A percentile compares a stretch with the other conserved stretches of the same genome.
phyloP scores from a whole-genome alignment of 1,140 invertebrate species.

The Neodiprion fabricii region DNA sequence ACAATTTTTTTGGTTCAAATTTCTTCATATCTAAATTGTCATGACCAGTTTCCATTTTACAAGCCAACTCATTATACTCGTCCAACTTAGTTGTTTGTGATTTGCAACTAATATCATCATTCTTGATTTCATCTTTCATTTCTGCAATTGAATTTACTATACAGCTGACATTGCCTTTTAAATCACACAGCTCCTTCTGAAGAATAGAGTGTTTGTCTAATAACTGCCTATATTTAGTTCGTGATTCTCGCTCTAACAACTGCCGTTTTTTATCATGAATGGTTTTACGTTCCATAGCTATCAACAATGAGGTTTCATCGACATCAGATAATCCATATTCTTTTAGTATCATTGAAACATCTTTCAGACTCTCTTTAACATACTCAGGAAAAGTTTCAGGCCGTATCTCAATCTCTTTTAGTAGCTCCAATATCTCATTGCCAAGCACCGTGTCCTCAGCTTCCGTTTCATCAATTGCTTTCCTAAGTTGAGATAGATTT shows the following conservation, averaged over 20 bases:
- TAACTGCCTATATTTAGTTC: conserved; percentile 39
- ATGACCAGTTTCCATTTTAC: conserved; percentile 39
- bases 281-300: conserved; percentile 38
- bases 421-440: conserved; percentile 38
- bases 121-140: conserved; percentile 31
- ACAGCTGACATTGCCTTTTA: conserved; percentile 35
- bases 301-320: conserved; percentile 35
- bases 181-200: conserved; percentile 36
- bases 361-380: conserved; percentile 40
- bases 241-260: conserved; percentile 40
- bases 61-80: conserved; percentile 41
- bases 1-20: conserved; percentile 35
- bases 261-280: conserved; percentile 37
- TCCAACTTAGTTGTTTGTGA: conserved; percentile 39
- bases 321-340: conserved; percentile 40
- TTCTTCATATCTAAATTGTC: conserved; percentile 39
- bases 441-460: conserved; percentile 41
- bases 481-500: conserved; percentile 22
- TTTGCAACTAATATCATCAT: conserved; percentile 32
- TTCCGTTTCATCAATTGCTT: conserved; percentile 41
- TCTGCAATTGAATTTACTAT: conserved; percentile 32
- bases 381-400: conserved; percentile 38
- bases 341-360: conserved; percentile 37
- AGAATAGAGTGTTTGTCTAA: conserved; percentile 38
- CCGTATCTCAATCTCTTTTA: conserved; percentile 37